phyloP scores from a whole-genome alignment of 2,113 vertebrate genomes.

The Plecturocebus donacophilus region DNA sequence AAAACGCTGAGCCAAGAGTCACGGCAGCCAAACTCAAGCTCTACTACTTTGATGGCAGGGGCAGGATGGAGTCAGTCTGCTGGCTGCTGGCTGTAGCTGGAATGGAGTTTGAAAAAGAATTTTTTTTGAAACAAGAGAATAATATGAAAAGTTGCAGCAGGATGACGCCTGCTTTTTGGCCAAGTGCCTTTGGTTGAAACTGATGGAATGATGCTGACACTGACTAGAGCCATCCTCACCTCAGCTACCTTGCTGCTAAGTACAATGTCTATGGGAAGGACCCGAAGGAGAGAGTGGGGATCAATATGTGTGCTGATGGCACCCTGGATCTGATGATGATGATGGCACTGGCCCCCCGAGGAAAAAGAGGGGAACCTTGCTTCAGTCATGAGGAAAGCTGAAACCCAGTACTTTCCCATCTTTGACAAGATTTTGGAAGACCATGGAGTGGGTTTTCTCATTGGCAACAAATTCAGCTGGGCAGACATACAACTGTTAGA shows the following conservation, averaged over 20 bases:
- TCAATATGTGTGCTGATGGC: constrained; percentile 89
- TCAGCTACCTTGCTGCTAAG: constrained; percentile 92
- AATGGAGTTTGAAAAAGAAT: constrained; percentile 91
- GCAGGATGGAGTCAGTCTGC: constrained; percentile 92
- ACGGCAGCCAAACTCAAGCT: constrained; percentile 91
- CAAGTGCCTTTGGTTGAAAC: constrained; percentile 95
- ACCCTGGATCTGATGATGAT: constrained; percentile 86
- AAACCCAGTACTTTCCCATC: constrained; percentile 83
- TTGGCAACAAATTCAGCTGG: constrained; percentile 90
- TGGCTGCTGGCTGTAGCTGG: constrained; percentile 91
- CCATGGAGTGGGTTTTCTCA: constrained; percentile 86
- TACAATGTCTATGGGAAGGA: constrained; percentile 92
- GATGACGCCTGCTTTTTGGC: constrained; percentile 89
- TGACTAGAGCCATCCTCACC: constrained; percentile 90
- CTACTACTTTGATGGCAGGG: constrained; percentile 90
- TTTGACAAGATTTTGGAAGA: constrained; percentile 90
- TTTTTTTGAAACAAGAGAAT: constrained; percentile 84
- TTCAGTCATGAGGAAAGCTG: constrained; percentile 79
- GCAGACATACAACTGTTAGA: constrained; percentile 93
- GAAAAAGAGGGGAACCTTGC: constrained; percentile 77
- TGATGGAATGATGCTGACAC: constrained; percentile 92
- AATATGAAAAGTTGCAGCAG: constrained; percentile 85
- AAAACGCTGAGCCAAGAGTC: not conserved
- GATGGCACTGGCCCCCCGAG: not conserved
- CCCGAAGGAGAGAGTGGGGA: constrained; percentile 88